Base-by-base conservation (phyloP, 2,888 invertebrate genomes). In the Synanthedon andrenaeformis region DNA sequence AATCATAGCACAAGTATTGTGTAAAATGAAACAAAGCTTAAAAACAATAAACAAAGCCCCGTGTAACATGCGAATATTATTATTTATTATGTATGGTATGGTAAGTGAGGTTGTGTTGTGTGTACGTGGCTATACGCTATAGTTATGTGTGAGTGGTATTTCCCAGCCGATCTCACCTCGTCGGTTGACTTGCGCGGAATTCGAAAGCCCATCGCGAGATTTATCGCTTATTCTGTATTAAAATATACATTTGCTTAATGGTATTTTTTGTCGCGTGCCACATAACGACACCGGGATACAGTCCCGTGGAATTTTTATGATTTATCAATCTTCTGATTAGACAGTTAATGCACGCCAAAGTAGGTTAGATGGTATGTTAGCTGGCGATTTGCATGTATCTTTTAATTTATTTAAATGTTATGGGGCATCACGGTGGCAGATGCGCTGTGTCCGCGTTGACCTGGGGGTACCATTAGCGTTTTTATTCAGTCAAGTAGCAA, bases 121-220 rank as follows among this genome's bases (percentile, higher is more conserved):
- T 59, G 67, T 77, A 70, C 67, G 35, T 51, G 35, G 35, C 13
- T 51, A 35, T 35, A 35, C 35, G 10, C 35, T 35, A 35, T 51
- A 42, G n/a, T 67, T 74, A 74, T 75, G 76, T 23, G 70, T 73
- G 70, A 69, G 75, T 78, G 86, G 86, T 85, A 84, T 85, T 87
- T 83, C 86, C 86, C 85, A 82, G 78, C 62, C 83, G 84, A 82
- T 82, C 84, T 85, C 84, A 83, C 82, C 84, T 82, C 79, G 82
- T 70, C 76, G 77, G 80, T 74, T 83, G 81, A 81, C 83, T 84
- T 82, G 84, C 76, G 82, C 77, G 86, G 86, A 85, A 86, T 87
- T 87, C 80, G 86, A 86, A 87, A 87, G 86, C 86, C 82, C 86
- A 84, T 81, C 76, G 74, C 75, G 78, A 84, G 85, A 87, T 87